A percentile compares a stretch with the other conserved stretches of the same genome.
Evolutionary conservation across 2,797 vertebrate genomes (phyloP).

Genomic region (Apogon hyalosoma): DNA sequence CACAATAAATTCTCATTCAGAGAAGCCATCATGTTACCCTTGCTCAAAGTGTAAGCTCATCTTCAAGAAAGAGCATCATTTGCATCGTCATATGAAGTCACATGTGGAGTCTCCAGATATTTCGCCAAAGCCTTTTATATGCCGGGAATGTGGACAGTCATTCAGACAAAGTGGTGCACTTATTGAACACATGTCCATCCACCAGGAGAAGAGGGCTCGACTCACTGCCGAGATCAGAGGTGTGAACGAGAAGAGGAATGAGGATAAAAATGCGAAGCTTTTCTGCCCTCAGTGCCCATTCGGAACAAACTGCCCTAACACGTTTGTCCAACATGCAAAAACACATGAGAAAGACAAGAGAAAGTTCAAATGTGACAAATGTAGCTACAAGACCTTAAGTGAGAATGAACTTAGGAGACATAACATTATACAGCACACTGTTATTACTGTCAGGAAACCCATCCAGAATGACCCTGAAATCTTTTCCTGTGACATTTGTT

Average conservation of each 20-base stretch:
- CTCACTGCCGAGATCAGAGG: slow-evolving; percentile 89
- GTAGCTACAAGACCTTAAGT: slow-evolving; percentile 91
- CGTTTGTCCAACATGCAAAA: slow-evolving; percentile 96
- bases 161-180: slow-evolving; percentile 92
- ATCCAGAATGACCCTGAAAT: slow-evolving; percentile 71
- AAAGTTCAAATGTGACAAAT: slow-evolving; percentile 94
- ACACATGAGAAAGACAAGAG: slow-evolving; percentile 97
- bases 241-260: slow-evolving; percentile 89
- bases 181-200: slow-evolving; percentile 94
- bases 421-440: slow-evolving; percentile 89
- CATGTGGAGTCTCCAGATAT: slow-evolving; percentile 89
- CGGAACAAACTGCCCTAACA: slow-evolving; percentile 95
- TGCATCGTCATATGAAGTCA: slow-evolving; percentile 92
- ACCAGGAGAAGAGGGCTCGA: slow-evolving; percentile 90
- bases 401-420: slow-evolving; percentile 92
- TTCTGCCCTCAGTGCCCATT: slow-evolving; percentile 97
- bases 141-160: slow-evolving; percentile 94
- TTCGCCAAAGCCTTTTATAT: slow-evolving; percentile 93
- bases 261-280: slow-evolving; percentile 89
- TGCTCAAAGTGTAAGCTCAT: slow-evolving; percentile 95
- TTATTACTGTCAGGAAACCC: slow-evolving; percentile 83
- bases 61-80: slow-evolving; percentile 93
- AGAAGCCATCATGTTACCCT: slow-evolving; percentile 89
- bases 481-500: slow-evolving; percentile 89
- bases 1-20: slow-evolving; percentile 84